Conservation (phyloP, 2,888 invertebrate genomes). For the Rugalucina vietnamica region DNA sequence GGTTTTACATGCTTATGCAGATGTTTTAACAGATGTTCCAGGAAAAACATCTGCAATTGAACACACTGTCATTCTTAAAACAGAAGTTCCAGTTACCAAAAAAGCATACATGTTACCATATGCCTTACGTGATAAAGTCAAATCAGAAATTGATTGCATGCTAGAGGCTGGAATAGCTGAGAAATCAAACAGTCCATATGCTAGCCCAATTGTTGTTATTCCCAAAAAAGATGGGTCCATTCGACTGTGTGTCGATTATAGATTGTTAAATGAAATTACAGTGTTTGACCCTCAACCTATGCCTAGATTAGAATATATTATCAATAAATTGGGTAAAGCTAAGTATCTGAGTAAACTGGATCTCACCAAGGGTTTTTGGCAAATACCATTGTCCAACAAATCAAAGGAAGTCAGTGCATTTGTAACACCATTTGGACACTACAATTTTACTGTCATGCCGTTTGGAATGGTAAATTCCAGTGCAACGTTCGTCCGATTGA, state of each 20-base stretch:
- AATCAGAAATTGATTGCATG: conserved; percentile 11
- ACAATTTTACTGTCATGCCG: conserved; percentile 4
- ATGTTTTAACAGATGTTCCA: conserved; percentile 15
- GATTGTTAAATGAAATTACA: conserved; percentile 36
- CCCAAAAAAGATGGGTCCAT: conserved; percentile 21
- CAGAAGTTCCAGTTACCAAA: conserved; percentile 9
- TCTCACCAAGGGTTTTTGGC: conserved; percentile 46
- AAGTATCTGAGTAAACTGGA: conserved; percentile 37
- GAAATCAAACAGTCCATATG: conserved; percentile 32
- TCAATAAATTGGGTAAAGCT: conserved; percentile 22
- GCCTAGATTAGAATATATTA: conserved; percentile 24
- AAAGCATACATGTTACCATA: conserved; percentile 22
- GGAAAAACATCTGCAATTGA: background rate
- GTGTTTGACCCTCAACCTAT: conserved; percentile 43
- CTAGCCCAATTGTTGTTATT: conserved; percentile 17
- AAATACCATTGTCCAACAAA: conserved; percentile 15
- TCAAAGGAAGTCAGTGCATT: background rate
- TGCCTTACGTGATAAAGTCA: conserved; percentile 20
- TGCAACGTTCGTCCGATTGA: background rate
- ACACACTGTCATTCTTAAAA: background rate
- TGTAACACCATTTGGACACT: background rate
- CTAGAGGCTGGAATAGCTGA: conserved; percentile 30
- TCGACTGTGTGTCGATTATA: conserved; percentile 43
- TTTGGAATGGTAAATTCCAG: conserved; percentile 9
- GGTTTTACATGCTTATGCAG: background rate